Conservation (phyloP, 2,113 vertebrate genomes). For the Sceloporus tristichus region DNA sequence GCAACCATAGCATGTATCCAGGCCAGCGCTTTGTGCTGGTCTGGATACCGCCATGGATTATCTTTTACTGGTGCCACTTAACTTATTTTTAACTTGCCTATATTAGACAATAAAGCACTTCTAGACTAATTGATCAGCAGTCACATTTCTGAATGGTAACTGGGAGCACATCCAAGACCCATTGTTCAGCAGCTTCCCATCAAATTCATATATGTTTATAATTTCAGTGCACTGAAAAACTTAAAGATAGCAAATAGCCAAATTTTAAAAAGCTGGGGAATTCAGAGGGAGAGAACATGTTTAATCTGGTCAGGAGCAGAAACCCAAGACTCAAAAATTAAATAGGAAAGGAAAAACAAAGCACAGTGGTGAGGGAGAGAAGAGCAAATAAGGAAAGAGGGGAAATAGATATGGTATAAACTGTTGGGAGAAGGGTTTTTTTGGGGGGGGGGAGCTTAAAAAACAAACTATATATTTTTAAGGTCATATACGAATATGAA, state of each 20-base stretch:
- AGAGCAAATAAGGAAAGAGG: neutral
- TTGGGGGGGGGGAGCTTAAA: neutral
- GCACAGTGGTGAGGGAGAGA: constrained; percentile 11
- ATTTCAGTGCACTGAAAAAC: constrained; percentile 60
- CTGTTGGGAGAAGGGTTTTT: neutral
- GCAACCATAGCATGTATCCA: too few relatives aligned
- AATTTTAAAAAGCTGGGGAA: constrained; percentile 46
- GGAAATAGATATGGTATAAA: too few relatives aligned
- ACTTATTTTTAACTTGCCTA: constrained; percentile 49
- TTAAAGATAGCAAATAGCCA: constrained; percentile 44
- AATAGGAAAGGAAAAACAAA: neutral
- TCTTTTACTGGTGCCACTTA: constrained; percentile 60
- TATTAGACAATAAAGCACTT: constrained; percentile 66
- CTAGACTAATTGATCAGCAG: constrained; percentile 68
- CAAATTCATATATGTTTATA: constrained; percentile 54
- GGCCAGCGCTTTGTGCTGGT: too few relatives aligned
- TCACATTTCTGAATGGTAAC: constrained; percentile 70
- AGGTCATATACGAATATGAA: neutral
- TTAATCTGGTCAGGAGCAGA: constrained; percentile 52
- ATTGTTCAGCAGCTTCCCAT: constrained; percentile 58
- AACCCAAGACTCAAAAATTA: constrained; percentile 54
- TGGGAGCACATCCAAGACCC: constrained; percentile 60
- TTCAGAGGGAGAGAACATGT: constrained; percentile 53
- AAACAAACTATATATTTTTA: neutral
- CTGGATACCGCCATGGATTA: neutral